Percentiles rank a stretch among this genome's conserved stretches.
phyloP scores from a whole-genome alignment of 2,888 invertebrate genomes.

The Acanthacorydalis orientalis region DNA sequence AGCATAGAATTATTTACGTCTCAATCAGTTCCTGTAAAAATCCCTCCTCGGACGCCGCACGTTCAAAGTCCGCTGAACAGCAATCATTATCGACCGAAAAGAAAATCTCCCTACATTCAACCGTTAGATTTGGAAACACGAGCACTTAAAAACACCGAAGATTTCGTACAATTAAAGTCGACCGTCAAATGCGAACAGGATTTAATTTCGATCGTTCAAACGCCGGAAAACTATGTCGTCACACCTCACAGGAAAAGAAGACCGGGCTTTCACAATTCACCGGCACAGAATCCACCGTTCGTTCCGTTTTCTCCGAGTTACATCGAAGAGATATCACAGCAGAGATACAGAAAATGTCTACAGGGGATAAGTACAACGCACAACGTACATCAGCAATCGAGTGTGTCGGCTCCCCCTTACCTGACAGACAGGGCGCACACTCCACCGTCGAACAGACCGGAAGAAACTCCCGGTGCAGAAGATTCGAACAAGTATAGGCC shows the following conservation, averaged over 20 bases:
- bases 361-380: constrained; percentile 26
- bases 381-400: constrained; percentile 23
- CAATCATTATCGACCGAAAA: constrained; percentile 34
- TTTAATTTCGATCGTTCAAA: constrained; percentile 49
- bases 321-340: constrained; percentile 48
- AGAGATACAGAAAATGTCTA: constrained; percentile 38
- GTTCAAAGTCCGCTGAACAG: constrained; percentile 19
- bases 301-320: constrained; percentile 66
- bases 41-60: constrained; percentile 41
- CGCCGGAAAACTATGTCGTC: constrained; percentile 66
- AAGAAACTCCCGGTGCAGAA: constrained; percentile 27
- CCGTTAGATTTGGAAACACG: constrained; percentile 51
- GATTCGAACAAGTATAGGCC: constrained; percentile 44
- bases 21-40: constrained; percentile 41
- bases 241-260: constrained; percentile 74
- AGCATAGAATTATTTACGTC: constrained; percentile 26
- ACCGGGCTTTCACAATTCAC: constrained; percentile 75
- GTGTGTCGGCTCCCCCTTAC: constrained; percentile 59
- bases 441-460: constrained; percentile 32
- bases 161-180: constrained; percentile 45
- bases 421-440: constrained; percentile 43
- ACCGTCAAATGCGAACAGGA: constrained; percentile 42
- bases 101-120: constrained; percentile 45
- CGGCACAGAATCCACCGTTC: constrained; percentile 74
- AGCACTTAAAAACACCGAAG: constrained; percentile 47